These are phyloP conservation scores for Polydrusus cervinus DNA, from an alignment of 2,888 invertebrate genomes.

Conservation along the genomic window DNA sequence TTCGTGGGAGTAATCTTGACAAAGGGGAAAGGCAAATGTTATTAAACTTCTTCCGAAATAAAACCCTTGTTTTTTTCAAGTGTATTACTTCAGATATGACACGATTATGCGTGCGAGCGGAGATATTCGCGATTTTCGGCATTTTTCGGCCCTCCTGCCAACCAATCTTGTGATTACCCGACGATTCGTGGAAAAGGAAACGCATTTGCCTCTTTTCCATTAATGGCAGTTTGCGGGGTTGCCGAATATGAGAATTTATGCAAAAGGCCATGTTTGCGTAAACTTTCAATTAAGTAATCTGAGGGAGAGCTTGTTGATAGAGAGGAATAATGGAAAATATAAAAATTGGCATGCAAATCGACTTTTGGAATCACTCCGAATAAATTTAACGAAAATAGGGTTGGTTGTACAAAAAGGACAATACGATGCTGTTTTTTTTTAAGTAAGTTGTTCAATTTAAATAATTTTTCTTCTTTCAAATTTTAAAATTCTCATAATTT, in stretches of 20 bases:
- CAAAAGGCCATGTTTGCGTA: constrained; percentile 54
- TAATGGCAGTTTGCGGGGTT: constrained; percentile 41
- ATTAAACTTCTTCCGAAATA: constrained; percentile 62
- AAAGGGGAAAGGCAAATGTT: constrained; percentile 59
- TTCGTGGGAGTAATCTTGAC: constrained; percentile 51
- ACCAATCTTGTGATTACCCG: constrained; percentile 71
- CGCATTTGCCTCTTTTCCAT: constrained; percentile 51
- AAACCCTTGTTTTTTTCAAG: constrained; percentile 63
- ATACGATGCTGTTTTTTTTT: too few species aligned
- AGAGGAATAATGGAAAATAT: constrained; percentile 49
- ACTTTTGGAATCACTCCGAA: constrained; percentile 2
- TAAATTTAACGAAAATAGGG: background rate
- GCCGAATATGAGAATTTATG: constrained; percentile 49
- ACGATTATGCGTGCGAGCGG: constrained; percentile 68
- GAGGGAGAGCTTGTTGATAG: constrained; percentile 42
- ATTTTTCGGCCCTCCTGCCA: constrained; percentile 49
- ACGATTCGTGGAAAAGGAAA: constrained; percentile 59
- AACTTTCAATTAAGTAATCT: constrained; percentile 55
- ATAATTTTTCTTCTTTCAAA: too few species aligned
- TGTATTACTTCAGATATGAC: constrained; percentile 67
- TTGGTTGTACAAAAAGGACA: background rate
- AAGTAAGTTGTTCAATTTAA: too few species aligned
- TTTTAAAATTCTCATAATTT: too few species aligned
- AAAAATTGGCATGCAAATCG: constrained; percentile 46
- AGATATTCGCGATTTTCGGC: constrained; percentile 54